Evolutionary conservation across 2,113 vertebrate genomes (phyloP).

Genomic region (Rhea pennata): DNA sequence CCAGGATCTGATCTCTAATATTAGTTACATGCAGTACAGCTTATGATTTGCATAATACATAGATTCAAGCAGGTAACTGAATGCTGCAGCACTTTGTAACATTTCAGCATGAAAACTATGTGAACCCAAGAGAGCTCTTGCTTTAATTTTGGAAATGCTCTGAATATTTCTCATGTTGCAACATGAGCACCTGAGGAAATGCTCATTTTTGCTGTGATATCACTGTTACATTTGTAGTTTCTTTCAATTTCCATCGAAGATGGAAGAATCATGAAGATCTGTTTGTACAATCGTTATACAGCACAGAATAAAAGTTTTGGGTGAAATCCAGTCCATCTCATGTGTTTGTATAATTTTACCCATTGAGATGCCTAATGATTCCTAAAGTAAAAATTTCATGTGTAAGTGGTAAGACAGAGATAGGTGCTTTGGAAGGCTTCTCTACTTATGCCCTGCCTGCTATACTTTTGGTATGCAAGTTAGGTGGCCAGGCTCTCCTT

Average conservation of each 20-base stretch:
- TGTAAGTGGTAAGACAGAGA: background rate
- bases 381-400: fast-evolving
- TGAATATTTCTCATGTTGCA: background rate
- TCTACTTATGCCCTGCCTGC: background rate
- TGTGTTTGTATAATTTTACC: background rate
- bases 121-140: background rate
- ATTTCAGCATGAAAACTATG: background rate
- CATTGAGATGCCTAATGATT: background rate
- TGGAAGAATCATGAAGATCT: background rate
- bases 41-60: background rate
- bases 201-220: background rate
- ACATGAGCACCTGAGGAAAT: background rate
- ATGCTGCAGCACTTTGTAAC: background rate
- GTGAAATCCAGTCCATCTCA: background rate
- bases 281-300: fast-evolving
- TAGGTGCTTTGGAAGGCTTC: background rate
- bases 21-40: background rate
- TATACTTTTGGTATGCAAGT: background rate
- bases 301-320: background rate
- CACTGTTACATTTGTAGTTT: background rate
- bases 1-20: background rate
- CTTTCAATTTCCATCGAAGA: background rate
- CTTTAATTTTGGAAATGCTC: background rate
- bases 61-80: background rate
- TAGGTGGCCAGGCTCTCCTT: background rate